Evolutionary conservation across 2,797 vertebrate species (phyloP).

Genomic region (Gouania willdenowi): DNA sequence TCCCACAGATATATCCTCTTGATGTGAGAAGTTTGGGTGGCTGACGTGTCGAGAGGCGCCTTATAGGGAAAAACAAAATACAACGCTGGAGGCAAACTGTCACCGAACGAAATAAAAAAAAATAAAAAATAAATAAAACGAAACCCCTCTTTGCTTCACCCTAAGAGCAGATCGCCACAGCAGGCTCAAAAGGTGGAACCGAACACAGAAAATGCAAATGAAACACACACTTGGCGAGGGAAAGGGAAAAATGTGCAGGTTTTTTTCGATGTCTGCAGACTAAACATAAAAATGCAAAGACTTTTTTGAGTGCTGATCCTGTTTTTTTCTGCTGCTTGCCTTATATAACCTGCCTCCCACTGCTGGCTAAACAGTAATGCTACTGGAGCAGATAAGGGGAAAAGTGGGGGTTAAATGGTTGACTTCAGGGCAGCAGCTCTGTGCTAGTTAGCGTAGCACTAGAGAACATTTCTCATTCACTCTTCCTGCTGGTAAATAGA

Average conservation of each 20-base stretch:
- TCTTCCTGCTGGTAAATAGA: constrained; percentile 46
- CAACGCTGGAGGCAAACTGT: constrained; percentile 30
- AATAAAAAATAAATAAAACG: constrained; percentile 3
- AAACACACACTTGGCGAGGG: not conserved
- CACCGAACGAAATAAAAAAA: not conserved
- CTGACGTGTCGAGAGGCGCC: constrained; percentile 55
- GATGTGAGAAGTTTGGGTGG: constrained; percentile 22
- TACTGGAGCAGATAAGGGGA: constrained; percentile 12
- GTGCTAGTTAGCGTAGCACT: constrained; percentile 34
- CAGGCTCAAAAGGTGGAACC: constrained; percentile 5
- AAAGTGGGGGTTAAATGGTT: constrained; percentile 41
- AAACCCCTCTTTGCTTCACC: no score
- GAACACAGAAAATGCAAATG: constrained; percentile 1
- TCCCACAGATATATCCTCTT: constrained; percentile 37
- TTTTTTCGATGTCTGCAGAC: not conserved
- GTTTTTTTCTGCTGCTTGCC: not conserved
- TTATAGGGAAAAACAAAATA: constrained; percentile 40
- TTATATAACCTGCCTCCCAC: not conserved
- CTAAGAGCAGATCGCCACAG: no score
- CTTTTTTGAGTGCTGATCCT: constrained; percentile 6
- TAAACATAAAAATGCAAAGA: constrained; percentile 3
- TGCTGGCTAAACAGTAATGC: constrained; percentile 30
- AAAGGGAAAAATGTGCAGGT: constrained; percentile 5
- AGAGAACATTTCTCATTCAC: constrained; percentile 53
- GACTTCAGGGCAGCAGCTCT: constrained; percentile 49